Conservation (phyloP, 2,113 vertebrate genomes). For the Bagarius yarrelli region DNA sequence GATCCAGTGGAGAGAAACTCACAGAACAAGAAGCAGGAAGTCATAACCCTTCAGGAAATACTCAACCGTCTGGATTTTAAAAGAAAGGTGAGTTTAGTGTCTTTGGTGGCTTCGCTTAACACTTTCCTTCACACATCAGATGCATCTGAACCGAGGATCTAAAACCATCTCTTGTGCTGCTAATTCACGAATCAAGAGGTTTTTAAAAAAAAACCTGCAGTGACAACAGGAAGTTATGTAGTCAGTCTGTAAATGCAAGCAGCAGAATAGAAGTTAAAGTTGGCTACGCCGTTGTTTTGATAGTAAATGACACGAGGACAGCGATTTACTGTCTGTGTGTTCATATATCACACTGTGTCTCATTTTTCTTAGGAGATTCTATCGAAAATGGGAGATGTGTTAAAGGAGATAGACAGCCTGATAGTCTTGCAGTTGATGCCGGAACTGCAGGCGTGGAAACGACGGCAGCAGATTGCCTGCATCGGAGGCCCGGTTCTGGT, state of each 20-base stretch:
- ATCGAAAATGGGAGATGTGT: conserved; percentile 83
- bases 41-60: conserved; percentile 87
- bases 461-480: conserved; percentile 88
- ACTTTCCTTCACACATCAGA: neutral
- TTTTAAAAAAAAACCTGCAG: neutral
- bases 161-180: too few relatives aligned
- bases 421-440: conserved; percentile 81
- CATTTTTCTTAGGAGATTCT: conserved; percentile 78
- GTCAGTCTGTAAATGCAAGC: neutral
- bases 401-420: conserved; percentile 85
- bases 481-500: conserved; percentile 88
- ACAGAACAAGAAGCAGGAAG: conserved; percentile 83
- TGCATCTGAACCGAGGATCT: neutral
- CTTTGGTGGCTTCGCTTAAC: neutral
- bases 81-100: conserved; percentile 78
- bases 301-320: too few relatives aligned
- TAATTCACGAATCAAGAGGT: neutral
- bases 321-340: too few relatives aligned
- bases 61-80: conserved; percentile 94
- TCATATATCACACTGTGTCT: neutral
- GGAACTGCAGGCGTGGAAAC: conserved; percentile 91
- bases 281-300: too few relatives aligned
- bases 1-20: conserved; percentile 85
- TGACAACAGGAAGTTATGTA: neutral
- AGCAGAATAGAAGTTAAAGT: neutral